Evolutionary conservation across 2,888 invertebrate genomes (phyloP).

Genomic region (Endomychus coccineus): DNA sequence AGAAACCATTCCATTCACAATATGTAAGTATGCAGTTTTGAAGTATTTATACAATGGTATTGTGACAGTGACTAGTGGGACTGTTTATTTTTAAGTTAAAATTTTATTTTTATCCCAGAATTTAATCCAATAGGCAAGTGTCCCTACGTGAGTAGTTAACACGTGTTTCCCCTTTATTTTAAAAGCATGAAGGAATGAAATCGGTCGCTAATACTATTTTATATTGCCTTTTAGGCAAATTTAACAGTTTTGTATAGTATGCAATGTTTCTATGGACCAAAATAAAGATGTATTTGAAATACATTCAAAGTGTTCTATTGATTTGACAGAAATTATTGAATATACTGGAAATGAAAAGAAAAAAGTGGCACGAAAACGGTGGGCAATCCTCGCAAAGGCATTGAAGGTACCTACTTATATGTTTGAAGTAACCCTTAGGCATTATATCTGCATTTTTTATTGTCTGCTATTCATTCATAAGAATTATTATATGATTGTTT

Average conservation of each 20-base stretch:
- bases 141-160: conserved; percentile 9
- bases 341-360: conserved; percentile 40
- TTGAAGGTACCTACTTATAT: conserved; percentile 42
- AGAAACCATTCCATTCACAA: too few relatives aligned
- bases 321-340: conserved; percentile 36
- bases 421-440: neutral
- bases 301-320: conserved; percentile 35
- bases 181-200: conserved; percentile 37
- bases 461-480: too few relatives aligned
- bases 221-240: conserved; percentile 33
- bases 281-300: conserved; percentile 36
- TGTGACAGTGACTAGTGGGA: too few relatives aligned
- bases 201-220: conserved; percentile 23
- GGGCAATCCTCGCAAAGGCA: conserved; percentile 63
- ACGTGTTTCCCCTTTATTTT: conserved; percentile 10
- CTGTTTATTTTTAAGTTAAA: too few relatives aligned
- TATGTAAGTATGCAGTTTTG: too few relatives aligned
- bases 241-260: conserved; percentile 20
- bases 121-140: too few relatives aligned
- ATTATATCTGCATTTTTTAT: too few relatives aligned
- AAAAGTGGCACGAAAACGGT: conserved; percentile 57
- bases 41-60: too few relatives aligned
- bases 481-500: too few relatives aligned
- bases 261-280: conserved; percentile 42
- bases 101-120: too few relatives aligned